phyloP scores from a whole-genome alignment of 2,113 vertebrate species.

The Notiomystis cincta region DNA sequence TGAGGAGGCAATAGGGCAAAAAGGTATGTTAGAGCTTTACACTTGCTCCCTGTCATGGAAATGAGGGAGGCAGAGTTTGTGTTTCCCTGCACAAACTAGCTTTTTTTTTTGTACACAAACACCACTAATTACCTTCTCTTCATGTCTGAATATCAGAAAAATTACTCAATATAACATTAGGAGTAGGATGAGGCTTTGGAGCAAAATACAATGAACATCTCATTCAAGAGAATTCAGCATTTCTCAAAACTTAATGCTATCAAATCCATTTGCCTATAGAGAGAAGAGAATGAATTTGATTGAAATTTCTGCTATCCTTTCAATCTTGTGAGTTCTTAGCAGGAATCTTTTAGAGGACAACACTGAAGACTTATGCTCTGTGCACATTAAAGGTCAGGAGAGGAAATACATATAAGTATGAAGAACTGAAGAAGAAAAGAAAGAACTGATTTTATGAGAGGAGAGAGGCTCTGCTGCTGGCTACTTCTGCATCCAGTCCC shows the following conservation, averaged over 20 bases:
- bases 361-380: not conserved
- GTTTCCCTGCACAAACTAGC: not conserved
- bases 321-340: not conserved
- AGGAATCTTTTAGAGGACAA: not conserved
- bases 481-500: not conserved
- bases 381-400: not conserved
- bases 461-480: not conserved
- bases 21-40: not conserved
- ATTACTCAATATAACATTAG: not conserved
- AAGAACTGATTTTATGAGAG: not conserved
- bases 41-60: not conserved
- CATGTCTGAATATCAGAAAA: constrained; percentile 30
- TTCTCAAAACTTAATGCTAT: not conserved
- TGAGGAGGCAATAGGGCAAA: not conserved
- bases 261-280: not conserved
- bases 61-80: not conserved
- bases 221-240: not conserved
- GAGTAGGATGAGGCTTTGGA: not conserved
- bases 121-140: constrained; percentile 17
- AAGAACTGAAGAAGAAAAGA: not conserved
- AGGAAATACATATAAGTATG: not conserved
- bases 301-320: not conserved
- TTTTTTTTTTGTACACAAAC: constrained; percentile 20
- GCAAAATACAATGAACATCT: not conserved
- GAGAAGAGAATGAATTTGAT: not conserved